These are phyloP conservation scores for Candidula unifasciata DNA, from an alignment of 2,888 invertebrate genomes.

Conservation along the genomic window DNA sequence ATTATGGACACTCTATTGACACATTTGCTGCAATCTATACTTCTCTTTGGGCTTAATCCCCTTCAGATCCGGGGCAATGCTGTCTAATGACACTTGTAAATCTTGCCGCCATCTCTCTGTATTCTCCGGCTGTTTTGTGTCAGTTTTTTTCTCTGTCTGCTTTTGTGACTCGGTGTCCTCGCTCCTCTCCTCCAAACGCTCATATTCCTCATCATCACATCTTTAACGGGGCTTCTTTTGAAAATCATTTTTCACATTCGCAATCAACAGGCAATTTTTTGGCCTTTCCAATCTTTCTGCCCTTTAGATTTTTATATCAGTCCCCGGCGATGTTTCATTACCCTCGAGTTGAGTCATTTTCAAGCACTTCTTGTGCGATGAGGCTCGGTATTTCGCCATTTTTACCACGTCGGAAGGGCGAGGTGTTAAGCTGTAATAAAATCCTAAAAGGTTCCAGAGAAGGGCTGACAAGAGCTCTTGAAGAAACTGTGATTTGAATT, in stretches of 20 bases:
- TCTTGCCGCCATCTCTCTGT: constrained; percentile 15
- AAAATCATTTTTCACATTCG: neutral
- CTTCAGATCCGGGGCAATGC: neutral
- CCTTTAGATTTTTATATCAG: constrained; percentile 14
- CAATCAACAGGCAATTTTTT: constrained; percentile 28
- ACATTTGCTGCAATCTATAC: constrained; percentile 27
- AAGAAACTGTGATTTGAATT: constrained; percentile 6
- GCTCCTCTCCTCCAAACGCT: neutral
- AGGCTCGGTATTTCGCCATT: constrained; percentile 13
- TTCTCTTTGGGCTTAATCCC: neutral
- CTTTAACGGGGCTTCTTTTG: neutral
- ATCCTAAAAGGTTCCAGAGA: neutral
- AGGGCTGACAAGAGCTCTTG: constrained; percentile 16
- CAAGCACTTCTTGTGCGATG: constrained; percentile 27
- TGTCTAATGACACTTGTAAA: constrained; percentile 20
- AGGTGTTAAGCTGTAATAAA: constrained; percentile 5
- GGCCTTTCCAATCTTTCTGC: constrained; percentile 2
- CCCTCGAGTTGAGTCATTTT: constrained; percentile 40
- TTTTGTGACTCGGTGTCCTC: neutral
- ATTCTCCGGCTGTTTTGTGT: constrained; percentile 5
- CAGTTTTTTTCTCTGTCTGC: constrained; percentile 12
- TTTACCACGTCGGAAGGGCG: neutral
- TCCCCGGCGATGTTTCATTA: constrained; percentile 28
- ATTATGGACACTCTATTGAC: constrained; percentile 1
- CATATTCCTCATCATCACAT: constrained; percentile 1